Conservation (phyloP, 2,888 invertebrate genomes). For the Oegoconia quadripuncta region DNA sequence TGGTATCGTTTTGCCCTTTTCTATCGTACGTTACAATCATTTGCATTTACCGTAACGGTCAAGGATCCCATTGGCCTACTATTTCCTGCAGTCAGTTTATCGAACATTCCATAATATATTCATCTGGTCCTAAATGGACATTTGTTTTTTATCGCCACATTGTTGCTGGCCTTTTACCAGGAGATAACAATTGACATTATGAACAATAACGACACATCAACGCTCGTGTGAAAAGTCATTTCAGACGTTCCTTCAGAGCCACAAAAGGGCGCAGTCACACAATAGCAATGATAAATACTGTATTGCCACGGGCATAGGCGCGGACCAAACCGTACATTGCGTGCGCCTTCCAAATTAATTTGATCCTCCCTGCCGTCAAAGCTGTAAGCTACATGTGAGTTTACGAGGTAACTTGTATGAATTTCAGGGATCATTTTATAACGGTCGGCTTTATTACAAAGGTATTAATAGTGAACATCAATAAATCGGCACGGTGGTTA, state of each 20-base stretch:
- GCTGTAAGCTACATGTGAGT: conserved; percentile 17
- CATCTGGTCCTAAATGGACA: conserved; percentile 4
- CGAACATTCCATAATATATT: neutral
- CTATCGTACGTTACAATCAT: too few relatives aligned
- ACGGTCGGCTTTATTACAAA: conserved; percentile 56
- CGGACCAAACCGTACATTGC: conserved; percentile 44
- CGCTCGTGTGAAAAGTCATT: conserved; percentile 14
- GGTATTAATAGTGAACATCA: conserved; percentile 65
- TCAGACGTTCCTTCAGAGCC: conserved; percentile 15
- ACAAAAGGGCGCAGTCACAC: conserved; percentile 50
- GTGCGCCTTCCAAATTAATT: conserved; percentile 29
- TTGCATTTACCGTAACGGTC: neutral
- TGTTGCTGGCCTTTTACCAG: conserved; percentile 12
- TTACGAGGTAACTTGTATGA: conserved; percentile 23
- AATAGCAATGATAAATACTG: conserved; percentile 66
- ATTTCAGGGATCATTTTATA: conserved; percentile 36
- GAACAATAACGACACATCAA: conserved; percentile 17
- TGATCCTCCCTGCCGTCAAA: conserved; percentile 33
- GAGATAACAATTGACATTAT: conserved; percentile 17
- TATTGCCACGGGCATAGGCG: conserved; percentile 58
- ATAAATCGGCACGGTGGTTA: conserved; percentile 74
- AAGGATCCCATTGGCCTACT: neutral
- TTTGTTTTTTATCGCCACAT: conserved; percentile 11
- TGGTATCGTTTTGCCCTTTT: too few relatives aligned
- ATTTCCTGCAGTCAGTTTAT: neutral